Base-by-base conservation (phyloP, 2,888 invertebrate genomes). In the Latrodectus hesperus region DNA sequence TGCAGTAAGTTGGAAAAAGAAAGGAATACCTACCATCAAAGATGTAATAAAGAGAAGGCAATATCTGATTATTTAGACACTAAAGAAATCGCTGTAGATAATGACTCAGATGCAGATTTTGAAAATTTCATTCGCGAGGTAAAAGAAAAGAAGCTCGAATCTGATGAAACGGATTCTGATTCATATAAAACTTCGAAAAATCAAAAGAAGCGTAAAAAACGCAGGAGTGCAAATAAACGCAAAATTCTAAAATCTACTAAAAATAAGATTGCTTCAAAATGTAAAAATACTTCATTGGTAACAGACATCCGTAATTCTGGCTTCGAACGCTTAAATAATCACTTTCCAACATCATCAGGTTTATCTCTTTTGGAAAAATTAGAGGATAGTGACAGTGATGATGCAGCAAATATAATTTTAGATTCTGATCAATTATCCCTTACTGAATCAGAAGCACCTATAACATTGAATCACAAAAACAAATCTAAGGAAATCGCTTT, bases 31-130 rank as follows among this genome's bases (percentile, higher is more conserved):
- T 38, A 12, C 26, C 0, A 22, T 1, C 38, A 14, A 14, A 22
- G 11, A 5, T 6, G 14, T 16, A 16, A 26, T 12, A 26, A 9
- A 8, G 22, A 5, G 8, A 14, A 26, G 10, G 16, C 10, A n/a
- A 11, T 51, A n/a, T 49, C 49, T 49, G 71, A 9, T n/a, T 52
- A 52, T 17, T 16, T n/a, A 49, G 4, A 26, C 1, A 5, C 9
- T 9, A 9, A 1, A 49, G n/a, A n/a, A 16, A n/a, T 49, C 0
- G 17, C 51, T 51, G 55, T 60, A 9, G 74, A 74, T 52, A 10
- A 16, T 14, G 75, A 82, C n/a, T 71, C 70, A 49, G 81, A 74
- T 26, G 22, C 22, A 67, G 81, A 65, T 3, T 82, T 51, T 70
- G 82, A 82, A 70, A 17, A 60, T 49, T 75, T 82, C 75, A n/a